phyloP scores from a whole-genome alignment of 1,140 invertebrate species.

The Drosophila suzukii region DNA sequence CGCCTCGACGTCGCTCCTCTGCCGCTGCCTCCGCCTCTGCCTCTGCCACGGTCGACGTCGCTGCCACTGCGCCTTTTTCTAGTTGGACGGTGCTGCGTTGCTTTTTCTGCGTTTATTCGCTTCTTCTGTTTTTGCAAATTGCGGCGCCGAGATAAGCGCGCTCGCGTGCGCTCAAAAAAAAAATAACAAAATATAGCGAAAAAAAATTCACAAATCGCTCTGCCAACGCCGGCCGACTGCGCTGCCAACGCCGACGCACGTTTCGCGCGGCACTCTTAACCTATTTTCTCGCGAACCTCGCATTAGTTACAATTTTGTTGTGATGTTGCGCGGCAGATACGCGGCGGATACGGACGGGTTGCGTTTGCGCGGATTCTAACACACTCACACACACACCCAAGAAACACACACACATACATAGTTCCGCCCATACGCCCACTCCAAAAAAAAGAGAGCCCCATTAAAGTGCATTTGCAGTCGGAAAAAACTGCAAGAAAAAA shows the following conservation, averaged over 20 bases:
- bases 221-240: constrained; percentile 28
- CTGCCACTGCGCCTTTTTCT: constrained; percentile 71
- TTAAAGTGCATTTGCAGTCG: constrained; percentile 32
- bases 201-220: constrained; percentile 53
- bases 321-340: constrained; percentile 83
- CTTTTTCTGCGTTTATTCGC: constrained; percentile 45
- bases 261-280: constrained; percentile 81
- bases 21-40: constrained; percentile 24
- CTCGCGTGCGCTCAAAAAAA: constrained; percentile 62
- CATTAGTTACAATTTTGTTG: constrained; percentile 84
- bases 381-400: constrained; percentile 45
- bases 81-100: constrained; percentile 50
- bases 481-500: constrained; percentile 37
- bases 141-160: constrained; percentile 71
- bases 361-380: constrained; percentile 79
- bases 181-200: constrained; percentile 1
- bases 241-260: constrained; percentile 53
- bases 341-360: constrained; percentile 77
- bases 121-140: constrained; percentile 71
- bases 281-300: constrained; percentile 79
- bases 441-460: constrained; percentile 1
- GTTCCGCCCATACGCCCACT: constrained; percentile 12
- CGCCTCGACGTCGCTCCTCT: constrained; percentile 70
- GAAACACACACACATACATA: constrained; percentile 33
- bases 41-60: constrained; percentile 45